Percentiles rank a stretch among this genome's conserved stretches.
phyloP scores from a whole-genome alignment of 2,113 vertebrate genomes.

The Hemiscyllium ocellatum region DNA sequence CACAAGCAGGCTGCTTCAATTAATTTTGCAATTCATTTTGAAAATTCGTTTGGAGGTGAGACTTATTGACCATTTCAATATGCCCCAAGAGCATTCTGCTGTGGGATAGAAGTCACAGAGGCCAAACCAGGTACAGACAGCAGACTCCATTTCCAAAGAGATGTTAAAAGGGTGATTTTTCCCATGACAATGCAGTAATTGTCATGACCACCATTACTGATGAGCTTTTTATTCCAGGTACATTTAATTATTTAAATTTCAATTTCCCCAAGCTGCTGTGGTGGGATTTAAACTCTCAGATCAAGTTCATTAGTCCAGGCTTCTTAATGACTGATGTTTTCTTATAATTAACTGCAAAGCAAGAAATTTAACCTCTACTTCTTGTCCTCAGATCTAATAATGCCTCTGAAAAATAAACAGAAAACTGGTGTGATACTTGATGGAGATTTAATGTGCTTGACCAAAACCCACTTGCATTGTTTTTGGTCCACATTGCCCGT shows the following conservation, averaged over 20 bases:
- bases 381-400: neutral
- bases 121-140: too few relatives aligned
- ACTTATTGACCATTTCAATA: too few relatives aligned
- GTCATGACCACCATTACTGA: neutral
- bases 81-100: too few relatives aligned
- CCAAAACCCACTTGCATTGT: neutral
- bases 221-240: neutral
- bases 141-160: neutral
- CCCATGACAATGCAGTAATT: neutral
- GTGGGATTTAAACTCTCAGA: neutral
- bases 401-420: neutral
- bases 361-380: neutral
- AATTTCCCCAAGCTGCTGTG: neutral
- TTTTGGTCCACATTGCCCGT: neutral
- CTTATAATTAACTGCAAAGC: neutral
- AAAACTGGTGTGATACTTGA: neutral
- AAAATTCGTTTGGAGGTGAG: too few relatives aligned
- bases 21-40: too few relatives aligned
- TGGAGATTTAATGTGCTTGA: neutral
- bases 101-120: too few relatives aligned
- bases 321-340: neutral
- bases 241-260: neutral
- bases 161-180: neutral
- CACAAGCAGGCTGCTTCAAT: constrained; percentile 42
- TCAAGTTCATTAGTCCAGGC: neutral